phyloP scores from a whole-genome alignment of 2,797 vertebrate genomes.

The Brachyrhaphis roseni region DNA sequence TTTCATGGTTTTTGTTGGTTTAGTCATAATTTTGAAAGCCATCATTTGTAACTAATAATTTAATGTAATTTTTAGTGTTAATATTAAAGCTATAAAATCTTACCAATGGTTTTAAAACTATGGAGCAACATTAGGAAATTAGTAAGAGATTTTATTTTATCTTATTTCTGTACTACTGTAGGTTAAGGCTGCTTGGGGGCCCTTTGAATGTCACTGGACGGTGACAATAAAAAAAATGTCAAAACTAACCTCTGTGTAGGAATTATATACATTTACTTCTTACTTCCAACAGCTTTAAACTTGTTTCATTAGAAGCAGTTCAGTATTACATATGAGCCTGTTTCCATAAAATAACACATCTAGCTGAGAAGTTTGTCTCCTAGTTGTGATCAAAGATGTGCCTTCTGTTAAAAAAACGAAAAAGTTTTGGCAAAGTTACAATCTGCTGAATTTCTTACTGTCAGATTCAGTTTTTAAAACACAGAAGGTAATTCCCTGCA shows the following conservation, averaged over 20 bases:
- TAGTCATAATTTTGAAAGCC: neutral
- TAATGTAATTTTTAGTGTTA: neutral
- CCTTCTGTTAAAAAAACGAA: neutral
- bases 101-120: neutral
- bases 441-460: neutral
- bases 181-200: neutral
- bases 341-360: neutral
- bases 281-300: neutral
- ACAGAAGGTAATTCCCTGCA: neutral
- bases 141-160: neutral
- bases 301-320: neutral
- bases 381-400: neutral
- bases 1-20: neutral
- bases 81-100: neutral
- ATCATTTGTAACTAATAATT: neutral
- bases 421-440: neutral
- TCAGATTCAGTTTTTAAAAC: conserved; percentile 6
- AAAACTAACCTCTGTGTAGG: neutral
- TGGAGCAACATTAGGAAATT: neutral
- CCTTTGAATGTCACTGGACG: neutral
- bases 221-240: neutral
- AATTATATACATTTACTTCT: neutral
- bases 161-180: neutral
- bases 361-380: neutral
- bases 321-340: neutral